These are phyloP conservation scores for Megaceryle maxima DNA, from an alignment of 2,113 vertebrate species.

Conservation along the genomic window DNA sequence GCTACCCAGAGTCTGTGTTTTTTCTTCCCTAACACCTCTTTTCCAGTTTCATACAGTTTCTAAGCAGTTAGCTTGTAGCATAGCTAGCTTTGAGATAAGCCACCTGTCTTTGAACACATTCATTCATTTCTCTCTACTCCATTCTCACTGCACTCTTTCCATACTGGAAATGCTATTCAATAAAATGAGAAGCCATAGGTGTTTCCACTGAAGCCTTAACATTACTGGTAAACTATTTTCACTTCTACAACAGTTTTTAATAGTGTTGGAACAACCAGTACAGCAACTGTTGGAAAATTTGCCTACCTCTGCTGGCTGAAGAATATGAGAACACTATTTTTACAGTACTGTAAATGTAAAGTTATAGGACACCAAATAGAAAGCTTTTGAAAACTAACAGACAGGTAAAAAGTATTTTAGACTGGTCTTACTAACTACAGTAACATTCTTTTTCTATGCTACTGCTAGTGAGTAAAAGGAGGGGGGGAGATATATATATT, in stretches of 20 bases:
- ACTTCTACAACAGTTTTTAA: conserved; percentile 33
- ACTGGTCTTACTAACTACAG: neutral
- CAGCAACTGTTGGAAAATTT: neutral
- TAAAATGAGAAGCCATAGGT: neutral
- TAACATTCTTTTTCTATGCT: neutral
- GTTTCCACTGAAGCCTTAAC: conserved; percentile 5
- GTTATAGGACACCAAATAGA: neutral
- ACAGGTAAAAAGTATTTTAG: neutral
- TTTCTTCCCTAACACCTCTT: neutral
- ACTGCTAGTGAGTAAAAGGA: neutral
- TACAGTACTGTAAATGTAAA: neutral
- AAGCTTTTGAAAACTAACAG: neutral
- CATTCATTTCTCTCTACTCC: neutral
- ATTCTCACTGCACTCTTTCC: neutral
- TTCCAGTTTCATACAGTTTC: neutral
- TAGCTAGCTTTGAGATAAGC: neutral
- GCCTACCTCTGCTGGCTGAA: neutral
- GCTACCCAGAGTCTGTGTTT: neutral
- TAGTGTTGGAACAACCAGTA: neutral
- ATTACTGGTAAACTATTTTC: neutral
- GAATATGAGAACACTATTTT: neutral
- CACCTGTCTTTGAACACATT: neutral
- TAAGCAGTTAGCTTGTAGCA: neutral
- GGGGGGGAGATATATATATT: too few relatives aligned
- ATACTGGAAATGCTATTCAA: neutral